phyloP scores from a whole-genome alignment of 2,113 vertebrate species.

The Melospiza melodia region DNA sequence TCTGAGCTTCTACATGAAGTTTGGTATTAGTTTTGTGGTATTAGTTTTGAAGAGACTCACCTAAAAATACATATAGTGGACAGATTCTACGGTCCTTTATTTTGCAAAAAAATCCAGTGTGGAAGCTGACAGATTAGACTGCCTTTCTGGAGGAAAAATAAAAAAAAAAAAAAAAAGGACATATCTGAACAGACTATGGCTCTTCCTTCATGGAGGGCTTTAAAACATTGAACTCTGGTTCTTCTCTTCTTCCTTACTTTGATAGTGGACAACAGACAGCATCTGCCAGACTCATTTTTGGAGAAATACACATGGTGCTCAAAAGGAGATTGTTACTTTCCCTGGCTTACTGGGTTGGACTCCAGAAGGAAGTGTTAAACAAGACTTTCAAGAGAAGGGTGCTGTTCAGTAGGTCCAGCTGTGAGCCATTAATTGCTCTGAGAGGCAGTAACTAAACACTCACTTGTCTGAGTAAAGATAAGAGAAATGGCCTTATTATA shows the following conservation, averaged over 20 bases:
- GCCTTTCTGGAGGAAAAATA: background rate
- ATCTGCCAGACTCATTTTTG: background rate
- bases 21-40: background rate
- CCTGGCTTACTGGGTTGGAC: background rate
- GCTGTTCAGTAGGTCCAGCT: background rate
- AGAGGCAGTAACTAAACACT: background rate
- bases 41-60: background rate
- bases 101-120: background rate
- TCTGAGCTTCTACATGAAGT: background rate
- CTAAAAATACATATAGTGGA: background rate
- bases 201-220: background rate
- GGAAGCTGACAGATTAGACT: background rate
- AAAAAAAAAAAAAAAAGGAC: background rate
- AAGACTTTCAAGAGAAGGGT: background rate
- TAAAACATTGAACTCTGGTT: background rate
- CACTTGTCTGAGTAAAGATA: background rate
- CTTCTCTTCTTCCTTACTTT: background rate
- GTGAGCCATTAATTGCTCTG: background rate
- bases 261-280: background rate
- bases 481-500: background rate
- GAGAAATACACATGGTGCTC: background rate
- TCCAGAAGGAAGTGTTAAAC: background rate
- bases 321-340: background rate
- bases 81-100: background rate
- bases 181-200: background rate